phyloP scores from a whole-genome alignment of 2,888 invertebrate genomes.

The Bibio marci region DNA sequence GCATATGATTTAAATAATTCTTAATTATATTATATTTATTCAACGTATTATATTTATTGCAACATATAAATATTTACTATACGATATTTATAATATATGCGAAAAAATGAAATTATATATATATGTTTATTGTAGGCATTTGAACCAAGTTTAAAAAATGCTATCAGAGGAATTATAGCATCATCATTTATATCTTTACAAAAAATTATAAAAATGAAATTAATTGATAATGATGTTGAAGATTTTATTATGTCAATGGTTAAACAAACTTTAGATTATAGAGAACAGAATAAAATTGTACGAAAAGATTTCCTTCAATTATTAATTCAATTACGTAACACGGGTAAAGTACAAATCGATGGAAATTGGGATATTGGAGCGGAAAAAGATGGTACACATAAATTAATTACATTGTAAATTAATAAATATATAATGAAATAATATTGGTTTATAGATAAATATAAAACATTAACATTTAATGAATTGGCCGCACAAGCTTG shows the following conservation, averaged over 20 bases:
- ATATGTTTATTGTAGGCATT: no score
- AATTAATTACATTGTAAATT: no score
- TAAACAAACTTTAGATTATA: constrained; percentile 16
- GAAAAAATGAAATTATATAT: no score
- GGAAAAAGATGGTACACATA: neutral
- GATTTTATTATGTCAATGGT: constrained; percentile 20
- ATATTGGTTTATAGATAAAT: no score
- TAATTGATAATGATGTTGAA: constrained; percentile 12
- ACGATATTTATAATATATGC: no score
- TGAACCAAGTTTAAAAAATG: constrained; percentile 11
- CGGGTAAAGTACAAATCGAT: constrained; percentile 7
- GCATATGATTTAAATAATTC: no score
- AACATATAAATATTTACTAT: no score
- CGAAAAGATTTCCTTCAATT: constrained; percentile 22
- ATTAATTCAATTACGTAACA: constrained; percentile 19
- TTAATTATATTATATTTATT: no score
- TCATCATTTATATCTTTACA: constrained; percentile 11
- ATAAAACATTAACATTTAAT: constrained; percentile 12
- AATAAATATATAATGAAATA: no score
- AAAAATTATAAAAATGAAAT: constrained; percentile 9
- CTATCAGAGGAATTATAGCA: constrained; percentile 9
- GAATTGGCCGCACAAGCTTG: constrained; percentile 25
- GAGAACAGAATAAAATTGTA: constrained; percentile 18
- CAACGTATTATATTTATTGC: no score
- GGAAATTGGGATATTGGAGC: constrained; percentile 5